Conservation (phyloP, 2,797 vertebrate species). For the Poeciliopsis infans region DNA sequence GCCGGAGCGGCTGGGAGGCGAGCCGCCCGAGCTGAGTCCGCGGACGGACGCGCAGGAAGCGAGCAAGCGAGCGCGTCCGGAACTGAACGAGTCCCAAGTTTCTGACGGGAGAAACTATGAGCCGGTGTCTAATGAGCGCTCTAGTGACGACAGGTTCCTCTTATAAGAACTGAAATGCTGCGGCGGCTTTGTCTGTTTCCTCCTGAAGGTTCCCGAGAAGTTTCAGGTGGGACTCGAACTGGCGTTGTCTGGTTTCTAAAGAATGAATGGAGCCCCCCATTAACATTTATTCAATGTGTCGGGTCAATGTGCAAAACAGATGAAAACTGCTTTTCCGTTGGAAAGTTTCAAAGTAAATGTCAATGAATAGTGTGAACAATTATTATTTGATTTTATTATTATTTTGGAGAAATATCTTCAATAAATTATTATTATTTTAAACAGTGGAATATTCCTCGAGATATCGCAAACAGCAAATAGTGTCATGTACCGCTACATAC, state of each 20-base stretch:
- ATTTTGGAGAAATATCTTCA: no score
- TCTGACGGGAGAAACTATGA: slow-evolving; percentile 22
- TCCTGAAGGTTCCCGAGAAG: neutral
- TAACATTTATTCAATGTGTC: slow-evolving; percentile 23
- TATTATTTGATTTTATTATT: neutral
- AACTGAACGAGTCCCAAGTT: slow-evolving; percentile 10
- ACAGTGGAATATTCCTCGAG: neutral
- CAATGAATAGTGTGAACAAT: neutral
- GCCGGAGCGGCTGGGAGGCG: no score
- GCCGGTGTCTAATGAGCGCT: slow-evolving; percentile 67
- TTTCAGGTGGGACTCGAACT: neutral
- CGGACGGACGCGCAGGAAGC: neutral
- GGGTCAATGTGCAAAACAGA: neutral
- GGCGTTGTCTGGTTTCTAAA: slow-evolving; percentile 30
- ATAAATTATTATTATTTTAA: neutral
- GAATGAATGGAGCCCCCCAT: slow-evolving; percentile 62
- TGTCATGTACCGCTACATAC: no score
- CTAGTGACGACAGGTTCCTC: slow-evolving; percentile 49
- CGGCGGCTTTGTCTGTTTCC: neutral
- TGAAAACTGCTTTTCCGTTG: slow-evolving; percentile 30
- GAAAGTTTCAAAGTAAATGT: slow-evolving; percentile 62
- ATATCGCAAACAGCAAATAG: neutral
- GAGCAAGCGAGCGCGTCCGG: neutral
- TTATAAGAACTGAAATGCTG: neutral
- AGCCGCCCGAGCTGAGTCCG: neutral